Percentiles rank a stretch among this genome's conserved stretches.
Conservation (phyloP, 2,113 vertebrate species). For the Nettapus auritus region DNA sequence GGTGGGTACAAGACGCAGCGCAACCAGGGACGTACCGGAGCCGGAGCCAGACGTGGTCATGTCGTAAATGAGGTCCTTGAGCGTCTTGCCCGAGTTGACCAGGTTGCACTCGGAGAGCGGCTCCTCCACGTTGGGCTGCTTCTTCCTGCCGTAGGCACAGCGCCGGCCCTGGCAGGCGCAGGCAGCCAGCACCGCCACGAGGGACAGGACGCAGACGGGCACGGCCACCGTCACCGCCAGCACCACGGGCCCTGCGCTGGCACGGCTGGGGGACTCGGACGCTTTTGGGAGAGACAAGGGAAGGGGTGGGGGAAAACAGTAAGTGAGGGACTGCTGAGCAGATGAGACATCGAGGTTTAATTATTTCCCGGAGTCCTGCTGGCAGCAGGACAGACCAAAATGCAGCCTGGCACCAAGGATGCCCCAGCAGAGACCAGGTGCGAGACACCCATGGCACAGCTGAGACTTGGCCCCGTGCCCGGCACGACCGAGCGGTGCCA, state of each 20-base stretch:
- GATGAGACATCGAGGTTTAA: fast-evolving
- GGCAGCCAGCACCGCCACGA: slow-evolving; percentile 74
- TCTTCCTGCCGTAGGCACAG: slow-evolving; percentile 74
- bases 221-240: slow-evolving; percentile 79
- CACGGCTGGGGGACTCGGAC: slow-evolving; percentile 54
- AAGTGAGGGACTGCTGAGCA: fast-evolving
- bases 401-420: too few species aligned
- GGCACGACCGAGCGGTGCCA: too few species aligned
- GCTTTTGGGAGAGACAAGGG: neutral
- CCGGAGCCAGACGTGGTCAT: slow-evolving; percentile 94
- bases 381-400: neutral
- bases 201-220: slow-evolving; percentile 80
- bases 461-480: too few species aligned
- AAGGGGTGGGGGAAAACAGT: neutral
- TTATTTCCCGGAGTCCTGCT: fast-evolving
- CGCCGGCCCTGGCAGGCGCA: slow-evolving; percentile 74
- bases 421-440: too few species aligned
- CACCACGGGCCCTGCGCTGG: slow-evolving; percentile 70
- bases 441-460: too few species aligned
- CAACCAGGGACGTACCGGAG: slow-evolving; percentile 82
- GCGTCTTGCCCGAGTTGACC: slow-evolving; percentile 83
- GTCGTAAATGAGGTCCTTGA: slow-evolving; percentile 92
- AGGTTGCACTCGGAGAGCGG: slow-evolving; percentile 84
- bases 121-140: slow-evolving; percentile 85
- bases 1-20: neutral